Base-by-base conservation (phyloP, 2,797 vertebrate species). In the Pangasius djambal region DNA sequence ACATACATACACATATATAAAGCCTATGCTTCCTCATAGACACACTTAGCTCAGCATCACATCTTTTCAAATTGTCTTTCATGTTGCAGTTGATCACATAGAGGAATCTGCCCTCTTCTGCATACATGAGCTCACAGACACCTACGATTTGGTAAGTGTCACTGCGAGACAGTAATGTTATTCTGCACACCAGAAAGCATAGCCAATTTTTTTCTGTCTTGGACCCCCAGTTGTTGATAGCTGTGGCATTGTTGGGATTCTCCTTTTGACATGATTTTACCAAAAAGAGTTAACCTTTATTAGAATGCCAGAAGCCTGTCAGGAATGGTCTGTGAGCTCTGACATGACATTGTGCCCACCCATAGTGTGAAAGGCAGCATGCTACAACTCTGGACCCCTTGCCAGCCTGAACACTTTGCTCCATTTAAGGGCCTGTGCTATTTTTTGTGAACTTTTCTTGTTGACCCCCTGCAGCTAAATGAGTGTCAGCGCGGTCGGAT, bases 271-370 rank as follows among this genome's bases (percentile, higher is more conserved):
- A n/a, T 84, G 18, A 67, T 65, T 48, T 50, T 13, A 82, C 5
- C 50, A 79, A 83, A 83, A 86, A 86, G 2, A 10, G 15, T 75
- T 63, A 92, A 93, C 90, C 90, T 93, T 93, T 92, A 90, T 89
- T 89, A 88, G 91, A 93, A 92, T 86, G 87, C 86, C 89, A 90
- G 85, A 87, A 88, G 86, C 37, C 67, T 65, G 55, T 78, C 79
- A 86, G 57, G 78, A 74, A 90, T 72, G 69, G 6, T 82, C 78
- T 65, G 20, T 12, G 9, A 67, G 74, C 57, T 59, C 48, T 83
- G 37, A 40, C 61, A 86, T 87, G 78, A 88, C 86, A 37, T 84
- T 78, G 25, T 61, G 25, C 69, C 78, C 44, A 83, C 50, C 31
- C 37, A 83, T 72, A 65, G 20, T 44, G 18, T 67, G 50, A 55